These are phyloP conservation scores for Madoqua kirkii DNA, from an alignment of 2,113 vertebrate genomes.

Conservation along the genomic window DNA sequence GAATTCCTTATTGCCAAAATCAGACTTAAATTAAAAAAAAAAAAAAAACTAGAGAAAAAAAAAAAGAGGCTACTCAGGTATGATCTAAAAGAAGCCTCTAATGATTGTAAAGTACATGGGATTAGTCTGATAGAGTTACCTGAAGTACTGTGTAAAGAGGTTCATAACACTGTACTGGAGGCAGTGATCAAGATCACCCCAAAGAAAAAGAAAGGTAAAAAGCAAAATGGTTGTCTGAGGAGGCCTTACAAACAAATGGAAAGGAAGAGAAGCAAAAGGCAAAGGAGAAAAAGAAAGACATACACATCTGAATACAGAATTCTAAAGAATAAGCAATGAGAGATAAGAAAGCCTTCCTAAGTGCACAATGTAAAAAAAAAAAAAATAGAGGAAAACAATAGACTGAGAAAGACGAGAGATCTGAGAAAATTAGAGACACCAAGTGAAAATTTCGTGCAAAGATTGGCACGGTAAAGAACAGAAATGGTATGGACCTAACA, in stretches of 20 bases:
- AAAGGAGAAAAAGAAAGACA: background rate
- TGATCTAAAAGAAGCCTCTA: background rate
- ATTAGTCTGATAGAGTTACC: background rate
- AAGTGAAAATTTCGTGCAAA: background rate
- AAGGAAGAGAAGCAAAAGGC: background rate
- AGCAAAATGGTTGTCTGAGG: background rate
- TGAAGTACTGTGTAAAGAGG: background rate
- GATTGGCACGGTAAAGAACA: background rate
- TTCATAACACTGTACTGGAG: background rate
- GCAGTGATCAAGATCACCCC: background rate
- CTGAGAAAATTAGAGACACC: background rate
- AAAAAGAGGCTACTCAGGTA: background rate
- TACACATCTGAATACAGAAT: background rate
- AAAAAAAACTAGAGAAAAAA: too few species aligned
- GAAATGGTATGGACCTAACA: background rate
- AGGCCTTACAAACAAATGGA: background rate
- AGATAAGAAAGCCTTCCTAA: background rate
- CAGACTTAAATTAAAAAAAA: background rate
- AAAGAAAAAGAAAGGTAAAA: background rate
- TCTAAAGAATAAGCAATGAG: background rate
- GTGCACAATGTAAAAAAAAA: background rate
- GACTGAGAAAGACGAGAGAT: background rate
- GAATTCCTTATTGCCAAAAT: background rate
- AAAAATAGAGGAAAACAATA: background rate
- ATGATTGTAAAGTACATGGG: background rate